Evolutionary conservation across 2,888 invertebrate genomes (phyloP), one percentile per base, ranked within the genome.

Genomic region (Tolmerus cingulatus): DNA sequence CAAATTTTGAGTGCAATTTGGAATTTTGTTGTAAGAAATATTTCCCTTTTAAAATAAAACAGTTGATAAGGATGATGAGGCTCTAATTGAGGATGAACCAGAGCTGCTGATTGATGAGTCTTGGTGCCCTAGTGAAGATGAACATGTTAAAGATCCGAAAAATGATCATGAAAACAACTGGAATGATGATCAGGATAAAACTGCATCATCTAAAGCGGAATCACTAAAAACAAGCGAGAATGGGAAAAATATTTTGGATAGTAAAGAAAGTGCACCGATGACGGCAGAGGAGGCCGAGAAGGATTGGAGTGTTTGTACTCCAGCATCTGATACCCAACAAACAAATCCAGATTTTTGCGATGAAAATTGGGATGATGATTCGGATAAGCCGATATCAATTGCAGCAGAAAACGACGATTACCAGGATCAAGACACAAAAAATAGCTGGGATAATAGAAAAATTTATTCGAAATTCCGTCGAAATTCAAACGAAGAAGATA

Each of bases 81-180:
- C 94, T 87, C 90, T 92, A 81, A 91, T 92, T 88, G 91, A 92
- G 89, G 91, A 91, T 87, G 91, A 91, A 82, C 88, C 90, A 57
- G 90, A 89, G 40, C 92, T 94, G 89, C 92, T 93, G 88, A 94
- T 94, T 88, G 94, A 94, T 89, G 94, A 94, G 90, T 95, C 96
- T 92, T 97, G 97, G 96, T 81, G 81, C 9, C 90, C 89, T 27
- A 88, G 88, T 79, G 92, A 79, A 5, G 79, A 55, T 46, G 86
- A 79, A 16, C 86, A 88, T 37, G 82, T 82, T 27, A 86, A 87
- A 46, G 84, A 86, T 81, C 76, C 66, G 19, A 74, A 74, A n/a
- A 30, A 37, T 19, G 40, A 84, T 40, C 43, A 79, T 23, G 85
- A 87, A 40, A 86, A 87, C 40, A 66, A 87, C 37, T 51, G 87